phyloP scores from a whole-genome alignment of 2,888 invertebrate genomes.

The Eristalis tenax region DNA sequence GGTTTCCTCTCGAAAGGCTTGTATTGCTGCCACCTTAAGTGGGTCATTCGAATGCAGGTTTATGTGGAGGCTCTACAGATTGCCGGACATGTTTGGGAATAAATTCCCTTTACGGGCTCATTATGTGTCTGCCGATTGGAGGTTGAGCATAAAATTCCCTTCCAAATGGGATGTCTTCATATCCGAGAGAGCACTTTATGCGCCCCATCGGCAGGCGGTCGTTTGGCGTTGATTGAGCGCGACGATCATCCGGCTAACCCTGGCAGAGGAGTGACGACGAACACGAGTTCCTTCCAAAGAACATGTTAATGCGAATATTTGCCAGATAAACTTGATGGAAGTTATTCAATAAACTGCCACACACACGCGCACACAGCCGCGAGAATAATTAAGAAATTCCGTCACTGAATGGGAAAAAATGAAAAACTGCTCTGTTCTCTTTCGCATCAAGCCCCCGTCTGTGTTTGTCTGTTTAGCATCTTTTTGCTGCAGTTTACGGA shows the following conservation, averaged over 20 bases:
- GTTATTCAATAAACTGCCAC: not conserved
- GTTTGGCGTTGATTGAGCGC: too few species aligned
- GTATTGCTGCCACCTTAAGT: slow-evolving; percentile 45
- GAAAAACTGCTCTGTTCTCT: too few species aligned
- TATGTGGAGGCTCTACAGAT: slow-evolving; percentile 7
- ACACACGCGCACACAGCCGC: not conserved
- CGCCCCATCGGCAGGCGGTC: not conserved
- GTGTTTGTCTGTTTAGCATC: too few species aligned
- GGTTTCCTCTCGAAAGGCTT: slow-evolving; percentile 16
- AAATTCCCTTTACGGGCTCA: slow-evolving; percentile 13
- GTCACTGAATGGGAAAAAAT: not conserved
- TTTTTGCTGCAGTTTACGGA: not conserved
- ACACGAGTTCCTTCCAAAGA: too few species aligned
- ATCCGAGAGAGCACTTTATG: not conserved
- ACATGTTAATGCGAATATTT: not conserved
- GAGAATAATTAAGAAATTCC: not conserved
- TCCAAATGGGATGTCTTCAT: not conserved
- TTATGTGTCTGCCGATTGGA: slow-evolving; percentile 11
- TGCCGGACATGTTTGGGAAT: not conserved
- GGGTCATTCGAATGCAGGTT: slow-evolving; percentile 50
- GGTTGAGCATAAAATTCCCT: not conserved
- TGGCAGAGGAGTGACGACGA: not conserved
- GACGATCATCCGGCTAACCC: too few species aligned
- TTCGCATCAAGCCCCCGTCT: too few species aligned
- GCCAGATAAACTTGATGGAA: not conserved